A percentile compares a stretch with the other conserved stretches of the same genome.
Conservation (phyloP, 2,113 vertebrate genomes). For the Arenaria interpres region DNA sequence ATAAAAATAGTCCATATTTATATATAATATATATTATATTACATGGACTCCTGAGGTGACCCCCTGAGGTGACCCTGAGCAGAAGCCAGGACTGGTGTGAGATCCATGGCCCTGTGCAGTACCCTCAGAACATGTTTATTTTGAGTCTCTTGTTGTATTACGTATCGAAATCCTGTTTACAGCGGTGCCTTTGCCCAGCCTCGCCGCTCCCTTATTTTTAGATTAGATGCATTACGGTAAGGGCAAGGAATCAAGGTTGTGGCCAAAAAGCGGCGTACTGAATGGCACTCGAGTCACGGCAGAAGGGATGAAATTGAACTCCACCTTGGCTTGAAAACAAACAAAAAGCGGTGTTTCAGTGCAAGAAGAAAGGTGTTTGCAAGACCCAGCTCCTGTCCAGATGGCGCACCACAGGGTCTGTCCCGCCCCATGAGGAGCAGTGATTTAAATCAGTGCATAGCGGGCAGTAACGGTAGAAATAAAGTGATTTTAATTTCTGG, state of each 20-base stretch:
- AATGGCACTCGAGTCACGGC: background rate
- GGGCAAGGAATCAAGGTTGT: background rate
- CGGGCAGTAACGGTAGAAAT: background rate
- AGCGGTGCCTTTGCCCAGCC: background rate
- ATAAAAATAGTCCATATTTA: background rate
- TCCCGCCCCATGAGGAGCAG: background rate
- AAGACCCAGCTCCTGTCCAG: background rate
- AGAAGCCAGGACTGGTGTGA: background rate
- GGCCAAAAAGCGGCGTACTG: background rate
- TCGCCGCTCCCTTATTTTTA: background rate
- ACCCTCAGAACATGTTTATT: background rate
- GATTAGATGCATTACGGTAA: background rate
- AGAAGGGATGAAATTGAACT: background rate
- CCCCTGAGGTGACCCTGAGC: background rate
- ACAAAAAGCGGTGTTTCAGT: background rate
- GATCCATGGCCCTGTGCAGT: background rate
- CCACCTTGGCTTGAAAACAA: background rate
- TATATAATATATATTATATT: too few relatives aligned
- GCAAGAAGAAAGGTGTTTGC: background rate
- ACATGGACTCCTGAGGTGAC: background rate
- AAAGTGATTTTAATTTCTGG: conserved; percentile 42
- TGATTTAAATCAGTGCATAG: background rate
- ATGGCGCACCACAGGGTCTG: background rate
- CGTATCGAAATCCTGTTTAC: rapidly evolving
- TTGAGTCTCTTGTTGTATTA: rapidly evolving